Base-by-base conservation (phyloP, 1,140 invertebrate species). In the Spodoptera frugiperda region DNA sequence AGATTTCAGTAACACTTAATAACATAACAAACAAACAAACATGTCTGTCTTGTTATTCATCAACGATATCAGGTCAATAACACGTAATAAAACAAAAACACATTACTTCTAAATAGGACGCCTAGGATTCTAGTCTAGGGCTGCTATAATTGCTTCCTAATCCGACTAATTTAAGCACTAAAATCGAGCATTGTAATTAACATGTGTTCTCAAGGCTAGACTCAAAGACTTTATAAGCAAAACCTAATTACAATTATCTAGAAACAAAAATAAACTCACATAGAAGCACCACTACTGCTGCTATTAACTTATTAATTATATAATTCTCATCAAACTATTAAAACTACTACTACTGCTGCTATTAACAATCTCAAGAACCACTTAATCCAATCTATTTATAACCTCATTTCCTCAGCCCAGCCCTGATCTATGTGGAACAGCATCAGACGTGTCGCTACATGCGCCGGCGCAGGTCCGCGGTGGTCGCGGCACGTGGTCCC, bases 401-500 rank as follows among this genome's bases (percentile, higher is more conserved):
- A 5, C 9, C 12, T 10, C 0, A 65, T 11, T 57, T 57, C 54
- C 57, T 59, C 55, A n/a, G 14, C 25, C 68, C 71, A 73, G 71
- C 71, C 54, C 54, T 59, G 55, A 8, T 25, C 5, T 65, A 75
- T 75, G 21, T 75, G 57, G 48, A 65, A 30, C 61, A 75, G 30
- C 17, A 30, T 30, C 85, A 75, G 84, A 82, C 83, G 76, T 77
- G 84, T 87, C 77, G 53, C 67, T 44, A 83, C 86, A 79, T 46
- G 84, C 80, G 80, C 57, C 46, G 73, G 72, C 74, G 72, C 71
- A 73, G 80, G 79, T 71, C 77, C 82, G 82, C 79, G 85, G 82
- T 77, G 85, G 83, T 78, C 80, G 33, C 25, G 79, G 77, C 86
- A 86, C 84, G 83, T 88, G 85, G 81, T 75, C 63, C n/a, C 63